A percentile compares a stretch with the other conserved stretches of the same genome.
phyloP scores from a whole-genome alignment of 2,797 vertebrate genomes.

The Lepilemur ruficaudatus region DNA sequence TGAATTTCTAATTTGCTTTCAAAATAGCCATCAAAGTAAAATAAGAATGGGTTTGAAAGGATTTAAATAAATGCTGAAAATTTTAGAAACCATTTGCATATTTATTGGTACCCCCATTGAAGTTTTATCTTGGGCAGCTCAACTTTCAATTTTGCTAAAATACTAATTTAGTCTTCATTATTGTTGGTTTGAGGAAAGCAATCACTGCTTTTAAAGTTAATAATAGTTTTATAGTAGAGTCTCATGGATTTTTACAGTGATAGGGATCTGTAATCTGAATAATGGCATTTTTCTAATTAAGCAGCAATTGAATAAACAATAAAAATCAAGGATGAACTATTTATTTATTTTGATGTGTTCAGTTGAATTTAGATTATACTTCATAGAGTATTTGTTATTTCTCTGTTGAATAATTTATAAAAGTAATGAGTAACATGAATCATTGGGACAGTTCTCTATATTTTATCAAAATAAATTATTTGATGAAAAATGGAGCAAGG shows the following conservation, averaged over 20 bases:
- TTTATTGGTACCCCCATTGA: not conserved
- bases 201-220: conserved; percentile 54
- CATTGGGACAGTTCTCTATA: conserved; percentile 58
- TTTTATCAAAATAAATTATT: conserved; percentile 67
- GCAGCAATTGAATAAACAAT: conserved; percentile 63
- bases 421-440: conserved; percentile 69
- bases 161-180: conserved; percentile 63
- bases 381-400: conserved; percentile 65
- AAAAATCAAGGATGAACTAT: conserved; percentile 60
- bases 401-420: conserved; percentile 71
- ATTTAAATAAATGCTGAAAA: conserved; percentile 45
- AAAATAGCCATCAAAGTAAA: conserved; percentile 19
- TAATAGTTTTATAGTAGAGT: conserved; percentile 59
- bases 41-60: not conserved
- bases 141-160: conserved; percentile 63
- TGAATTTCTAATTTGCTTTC: conserved; percentile 44
- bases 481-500: conserved; percentile 32
- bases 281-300: conserved; percentile 73
- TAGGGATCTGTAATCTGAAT: conserved; percentile 52
- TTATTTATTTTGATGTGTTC: conserved; percentile 68
- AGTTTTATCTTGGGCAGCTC: conserved; percentile 33
- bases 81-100: conserved; percentile 46
- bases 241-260: conserved; percentile 55
- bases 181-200: conserved; percentile 55
- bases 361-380: conserved; percentile 62